phyloP scores from a whole-genome alignment of 2,797 vertebrate genomes.

The Carduelis carduelis region DNA sequence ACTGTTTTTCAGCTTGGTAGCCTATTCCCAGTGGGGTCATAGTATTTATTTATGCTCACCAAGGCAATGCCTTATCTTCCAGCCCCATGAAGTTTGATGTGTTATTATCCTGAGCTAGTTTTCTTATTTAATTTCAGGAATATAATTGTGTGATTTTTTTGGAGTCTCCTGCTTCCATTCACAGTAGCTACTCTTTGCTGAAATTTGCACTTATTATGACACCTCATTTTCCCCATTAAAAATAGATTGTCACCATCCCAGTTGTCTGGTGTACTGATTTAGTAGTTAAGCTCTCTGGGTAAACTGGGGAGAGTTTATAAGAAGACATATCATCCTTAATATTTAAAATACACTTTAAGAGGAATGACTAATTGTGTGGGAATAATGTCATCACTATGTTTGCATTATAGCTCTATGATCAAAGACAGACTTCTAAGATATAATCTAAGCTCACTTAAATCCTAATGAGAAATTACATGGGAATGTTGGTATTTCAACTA shows the following conservation, averaged over 20 bases:
- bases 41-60: not conserved
- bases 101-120: not conserved
- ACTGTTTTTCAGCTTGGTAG: not conserved
- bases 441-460: slow-evolving; percentile 56
- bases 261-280: not conserved
- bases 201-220: not conserved
- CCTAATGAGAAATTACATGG: slow-evolving; percentile 48
- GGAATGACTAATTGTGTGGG: slow-evolving; percentile 59
- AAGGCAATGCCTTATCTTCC: not conserved
- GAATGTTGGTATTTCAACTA: slow-evolving; percentile 34
- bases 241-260: not conserved
- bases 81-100: not conserved
- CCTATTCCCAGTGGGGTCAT: not conserved
- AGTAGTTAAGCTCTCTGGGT: slow-evolving; percentile 16
- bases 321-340: slow-evolving; percentile 27
- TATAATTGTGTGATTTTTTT: not conserved
- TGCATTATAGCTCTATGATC: slow-evolving; percentile 39
- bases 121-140: slow-evolving; percentile 2
- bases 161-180: not conserved
- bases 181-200: not conserved
- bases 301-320: slow-evolving; percentile 44
- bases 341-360: slow-evolving; percentile 44
- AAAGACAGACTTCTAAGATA: slow-evolving; percentile 50
- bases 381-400: slow-evolving; percentile 54
- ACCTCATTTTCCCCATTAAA: not conserved